Base-by-base conservation (phyloP, 2,113 vertebrate species). In the Oxyruncus cristatus region DNA sequence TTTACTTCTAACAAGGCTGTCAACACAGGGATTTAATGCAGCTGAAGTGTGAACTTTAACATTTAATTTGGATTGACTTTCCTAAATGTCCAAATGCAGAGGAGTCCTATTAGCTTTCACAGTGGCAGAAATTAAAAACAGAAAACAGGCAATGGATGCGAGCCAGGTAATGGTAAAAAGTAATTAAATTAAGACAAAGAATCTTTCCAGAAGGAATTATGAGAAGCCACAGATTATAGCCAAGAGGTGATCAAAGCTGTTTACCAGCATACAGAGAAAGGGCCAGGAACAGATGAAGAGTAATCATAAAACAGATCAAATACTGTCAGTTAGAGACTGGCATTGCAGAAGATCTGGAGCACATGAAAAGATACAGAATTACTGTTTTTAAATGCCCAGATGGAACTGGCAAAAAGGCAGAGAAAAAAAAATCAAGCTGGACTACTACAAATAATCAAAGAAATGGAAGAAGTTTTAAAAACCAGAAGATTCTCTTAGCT, bases 141-240 rank as follows among this genome's bases (percentile, higher is more conserved):
- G 88, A 88, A 83, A 96, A 94, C 79, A 71, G 55, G 37, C 75
- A 86, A 74, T 85, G 96, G 92, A 95, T 91, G 52, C 15, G 63
- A 85, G 91, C 91, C 89, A 95, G 74, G 44, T 88, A 91, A 63
- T 88, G 74, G 88, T 81, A 92, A 96, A 96, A 96, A 93, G 88
- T 96, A 95, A 96, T 97, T 93, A 97, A 95, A 96, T 73, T 70
- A 90, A 95, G 84, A 89, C 61, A 96, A 96, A 96, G 72, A 88
- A 85, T 90, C 79, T 93, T 96, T 93, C 95, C 89, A 89, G 87
- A 95, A 95, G 75, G 73, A 95, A 94, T 86, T 94, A 97, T 73
- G 87, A 95, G 73, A 88, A 94, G 74, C 39, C 61, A 94, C 52
- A 94, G 78, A 87, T 92, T 84, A 83, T 96, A 78, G 77, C 95